Percentiles rank a stretch among this genome's conserved stretches.
Conservation (phyloP, 2,888 invertebrate species). For the Perdita meconis region DNA sequence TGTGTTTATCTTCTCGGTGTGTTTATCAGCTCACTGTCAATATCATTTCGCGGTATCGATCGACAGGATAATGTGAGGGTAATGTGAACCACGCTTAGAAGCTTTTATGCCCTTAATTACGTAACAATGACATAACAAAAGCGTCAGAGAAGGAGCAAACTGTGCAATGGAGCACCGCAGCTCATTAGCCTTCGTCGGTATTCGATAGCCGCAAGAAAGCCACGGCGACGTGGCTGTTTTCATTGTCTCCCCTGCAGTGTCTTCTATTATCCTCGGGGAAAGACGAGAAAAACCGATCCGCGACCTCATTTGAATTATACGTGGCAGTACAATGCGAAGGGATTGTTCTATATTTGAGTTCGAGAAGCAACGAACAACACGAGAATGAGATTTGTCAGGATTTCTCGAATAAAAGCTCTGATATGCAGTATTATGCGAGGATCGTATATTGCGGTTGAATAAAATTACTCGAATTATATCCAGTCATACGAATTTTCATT, state of each 20-base stretch:
- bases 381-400: no score
- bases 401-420: no score
- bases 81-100: not conserved
- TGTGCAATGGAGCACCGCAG: constrained; percentile 30
- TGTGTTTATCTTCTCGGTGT: no score
- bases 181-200: constrained; percentile 59
- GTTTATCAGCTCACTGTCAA: constrained; percentile 5
- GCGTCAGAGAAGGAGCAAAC: constrained; percentile 10
- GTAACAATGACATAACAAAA: constrained; percentile 24
- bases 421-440: no score
- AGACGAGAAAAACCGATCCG: constrained; percentile 15
- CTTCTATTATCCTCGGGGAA: constrained; percentile 4
- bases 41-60: not conserved
- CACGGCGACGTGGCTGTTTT: constrained; percentile 25
- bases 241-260: constrained; percentile 11
- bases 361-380: no score
- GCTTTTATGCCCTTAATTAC: constrained; percentile 50
- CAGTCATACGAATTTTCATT: no score
- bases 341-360: no score
- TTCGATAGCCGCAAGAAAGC: constrained; percentile 48
- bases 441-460: no score
- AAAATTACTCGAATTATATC: no score
- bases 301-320: constrained; percentile 1
- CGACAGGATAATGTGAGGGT: constrained; percentile 6
- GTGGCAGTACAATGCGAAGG: not conserved